Base-by-base conservation (phyloP, 2,888 invertebrate species). In the Shargacucullia verbasci region DNA sequence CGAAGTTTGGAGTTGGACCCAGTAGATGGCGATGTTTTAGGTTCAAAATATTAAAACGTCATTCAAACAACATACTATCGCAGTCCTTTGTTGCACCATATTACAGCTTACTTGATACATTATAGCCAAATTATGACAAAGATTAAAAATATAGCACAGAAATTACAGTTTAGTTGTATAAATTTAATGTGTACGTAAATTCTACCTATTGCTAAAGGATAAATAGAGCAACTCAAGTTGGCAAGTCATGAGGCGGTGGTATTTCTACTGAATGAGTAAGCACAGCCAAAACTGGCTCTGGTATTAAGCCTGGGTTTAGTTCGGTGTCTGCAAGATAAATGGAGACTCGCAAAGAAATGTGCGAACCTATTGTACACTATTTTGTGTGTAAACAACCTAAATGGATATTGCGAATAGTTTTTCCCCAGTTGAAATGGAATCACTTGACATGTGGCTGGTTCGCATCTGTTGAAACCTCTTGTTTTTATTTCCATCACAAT, bases 401-500 rank as follows among this genome's bases (percentile, higher is more conserved):
- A 64, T 68, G 49, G 53, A 54, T 65, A 58, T 58, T 64, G 56
- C 38, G 38, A 56, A 53, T 41, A 47, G 58, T 58, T 65, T 40
- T 33, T 29, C 40, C 35, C 52, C 34, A 27, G 38, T 62, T 29
- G 43, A 50, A 68, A 72, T 56, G 54, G 52, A 65, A 69, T 61
- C 50, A 62, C 57, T 73, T 58, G 60, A 70, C 57, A 63, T 59
- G 56, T 55, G 43, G 50, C 40, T 60, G 70, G 71, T 68, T 55
- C 59, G 43, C 77, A 78, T 79, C 72, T 76, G 81, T 64, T 73
- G 66, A 71, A 60, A 59, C 59, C 62, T 77, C 64, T 79, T 81
- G 79, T 82, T 83, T 81, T 81, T 84, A 80, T 84, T 83, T 80
- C 79, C 78, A 79, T 82, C 83, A 79, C 84, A 88, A 86, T 85